These are phyloP conservation scores for Gastrophysa polygoni DNA, from an alignment of 2,888 invertebrate species.

Conservation along the genomic window DNA sequence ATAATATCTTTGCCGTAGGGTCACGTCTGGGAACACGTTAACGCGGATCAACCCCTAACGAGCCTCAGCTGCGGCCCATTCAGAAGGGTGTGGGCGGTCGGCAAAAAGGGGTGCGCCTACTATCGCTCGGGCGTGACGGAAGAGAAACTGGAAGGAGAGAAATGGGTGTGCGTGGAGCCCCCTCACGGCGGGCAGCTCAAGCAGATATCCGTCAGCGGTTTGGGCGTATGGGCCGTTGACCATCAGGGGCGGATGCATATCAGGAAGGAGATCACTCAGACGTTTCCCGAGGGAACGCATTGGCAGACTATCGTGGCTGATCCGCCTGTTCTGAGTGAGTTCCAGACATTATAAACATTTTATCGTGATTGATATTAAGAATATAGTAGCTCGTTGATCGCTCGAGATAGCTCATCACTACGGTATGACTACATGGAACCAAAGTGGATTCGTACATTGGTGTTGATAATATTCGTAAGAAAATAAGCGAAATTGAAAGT, in stretches of 20 bases:
- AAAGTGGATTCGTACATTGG: too few species aligned
- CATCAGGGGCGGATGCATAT: slow-evolving; percentile 74
- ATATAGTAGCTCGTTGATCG: too few species aligned
- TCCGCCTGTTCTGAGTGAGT: slow-evolving; percentile 62
- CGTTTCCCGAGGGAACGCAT: slow-evolving; percentile 81
- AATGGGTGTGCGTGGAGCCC: slow-evolving; percentile 83
- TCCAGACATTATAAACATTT: too few species aligned
- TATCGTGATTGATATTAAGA: too few species aligned
- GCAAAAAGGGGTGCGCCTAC: slow-evolving; percentile 84
- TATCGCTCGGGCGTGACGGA: slow-evolving; percentile 76
- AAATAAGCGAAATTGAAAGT: too few species aligned
- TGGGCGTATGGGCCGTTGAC: slow-evolving; percentile 83
- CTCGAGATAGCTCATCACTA: too few species aligned
- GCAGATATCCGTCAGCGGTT: slow-evolving; percentile 74
- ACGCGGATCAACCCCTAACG: slow-evolving; percentile 79
- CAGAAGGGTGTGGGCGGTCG: slow-evolving; percentile 82
- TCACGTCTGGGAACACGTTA: slow-evolving; percentile 77
- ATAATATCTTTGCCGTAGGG: too few species aligned
- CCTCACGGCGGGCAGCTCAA: slow-evolving; percentile 70
- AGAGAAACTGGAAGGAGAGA: slow-evolving; percentile 68
- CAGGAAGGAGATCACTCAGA: slow-evolving; percentile 75
- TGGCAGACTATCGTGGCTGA: slow-evolving; percentile 76
- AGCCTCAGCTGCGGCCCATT: slow-evolving; percentile 75
- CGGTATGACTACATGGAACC: too few species aligned
- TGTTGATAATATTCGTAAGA: too few species aligned